Base-by-base conservation (phyloP, 2,113 vertebrate species). In the Paramisgurnus dabryanus region DNA sequence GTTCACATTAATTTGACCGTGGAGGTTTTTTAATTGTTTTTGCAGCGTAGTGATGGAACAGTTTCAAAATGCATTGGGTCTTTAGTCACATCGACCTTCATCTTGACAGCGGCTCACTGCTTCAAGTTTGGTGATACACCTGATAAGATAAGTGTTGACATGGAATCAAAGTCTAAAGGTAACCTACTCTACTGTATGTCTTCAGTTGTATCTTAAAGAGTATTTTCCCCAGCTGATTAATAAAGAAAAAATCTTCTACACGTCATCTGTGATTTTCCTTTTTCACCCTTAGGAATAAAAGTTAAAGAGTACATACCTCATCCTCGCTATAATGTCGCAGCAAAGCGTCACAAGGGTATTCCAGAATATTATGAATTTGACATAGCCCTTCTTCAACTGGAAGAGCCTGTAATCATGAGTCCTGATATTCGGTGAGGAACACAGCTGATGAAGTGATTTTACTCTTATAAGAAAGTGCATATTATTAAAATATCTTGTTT, bases 41-140 rank as follows among this genome's bases (percentile, higher is more conserved):
- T 60, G 39, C 71, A 86, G 85, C 76, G 61, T 67, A 18, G 53
- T 0, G 13, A 22, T 47, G 70, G 67, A 17, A 27, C 1, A 10
- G 1, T 15, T 43, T 66, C 40, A 40, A 86, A 80, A 0, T 93
- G 93, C 73, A 0, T 90, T 0, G 93, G 93, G 43, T 88, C 93
- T 66, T 81, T 94, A 80, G 89, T 93, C 84, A 83, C 83, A 0
- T 18, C 81, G 0, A 66, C 67, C 22, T 92, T 92, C 40, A 12
- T 94, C 69, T 57, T 93, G 82, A 93, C 93, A 45, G 91, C 93
- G 1, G 92, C 93, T 79, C 93, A 93, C 80, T 94, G 93, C 86
- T 90, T 94, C 76, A 40, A 0, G 3, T 82, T 85, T 73, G 85
- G 4, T 0, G 84, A 86, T 72, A 0, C 0, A 5, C 4, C 63